Evolutionary conservation across 2,113 vertebrate genomes (phyloP).

Genomic region (Cynocephalus volans): DNA sequence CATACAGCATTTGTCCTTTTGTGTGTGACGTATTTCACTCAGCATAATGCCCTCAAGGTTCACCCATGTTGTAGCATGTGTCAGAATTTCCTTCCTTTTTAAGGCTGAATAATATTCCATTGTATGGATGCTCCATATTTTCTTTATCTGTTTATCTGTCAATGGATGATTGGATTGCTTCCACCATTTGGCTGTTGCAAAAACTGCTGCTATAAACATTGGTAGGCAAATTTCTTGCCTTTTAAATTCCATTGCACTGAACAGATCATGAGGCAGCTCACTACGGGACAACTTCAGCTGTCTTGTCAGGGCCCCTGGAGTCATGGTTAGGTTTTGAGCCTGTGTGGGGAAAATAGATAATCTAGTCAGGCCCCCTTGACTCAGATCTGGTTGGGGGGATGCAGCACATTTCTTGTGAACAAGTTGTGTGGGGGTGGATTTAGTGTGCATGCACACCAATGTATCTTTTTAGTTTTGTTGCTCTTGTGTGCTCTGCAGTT

Average conservation of each 20-base stretch:
- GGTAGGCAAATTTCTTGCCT: neutral
- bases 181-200: neutral
- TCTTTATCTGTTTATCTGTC: too few relatives aligned
- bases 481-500: too few relatives aligned
- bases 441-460: too few relatives aligned
- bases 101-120: neutral
- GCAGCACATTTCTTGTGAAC: too few relatives aligned
- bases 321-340: neutral
- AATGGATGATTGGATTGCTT: neutral
- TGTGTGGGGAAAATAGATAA: too few relatives aligned
- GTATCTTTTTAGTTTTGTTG: too few relatives aligned
- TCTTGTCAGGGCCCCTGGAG: neutral
- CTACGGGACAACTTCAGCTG: neutral
- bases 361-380: too few relatives aligned
- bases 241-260: neutral
- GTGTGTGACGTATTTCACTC: too few relatives aligned
- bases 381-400: too few relatives aligned
- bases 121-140: neutral
- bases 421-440: too few relatives aligned
- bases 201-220: neutral
- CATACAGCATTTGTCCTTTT: neutral
- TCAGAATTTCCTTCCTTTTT: neutral
- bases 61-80: too few relatives aligned
- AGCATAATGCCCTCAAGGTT: neutral
- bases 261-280: neutral